Percentiles rank a stretch among this genome's conserved stretches.
phyloP scores from a whole-genome alignment of 2,797 vertebrate genomes.

The Argentina silus region DNA sequence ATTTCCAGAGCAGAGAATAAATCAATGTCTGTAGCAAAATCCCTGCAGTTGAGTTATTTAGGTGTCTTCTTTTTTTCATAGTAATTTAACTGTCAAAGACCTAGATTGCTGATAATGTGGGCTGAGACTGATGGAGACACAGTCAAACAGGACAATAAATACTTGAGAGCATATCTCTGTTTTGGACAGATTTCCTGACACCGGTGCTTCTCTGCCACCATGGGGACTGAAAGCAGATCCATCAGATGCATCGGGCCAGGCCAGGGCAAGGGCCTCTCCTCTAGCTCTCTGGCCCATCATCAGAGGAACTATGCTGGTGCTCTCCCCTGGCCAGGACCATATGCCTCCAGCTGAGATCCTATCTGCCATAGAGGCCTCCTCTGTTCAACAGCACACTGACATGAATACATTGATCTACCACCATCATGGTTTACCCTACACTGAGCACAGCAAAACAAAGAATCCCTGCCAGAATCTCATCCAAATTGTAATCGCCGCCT shows the following conservation, averaged over 20 bases:
- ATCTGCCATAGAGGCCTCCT: constrained; percentile 17
- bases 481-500: background rate
- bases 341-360: constrained; percentile 36
- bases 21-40: too few species aligned
- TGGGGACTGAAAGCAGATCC: constrained; percentile 21
- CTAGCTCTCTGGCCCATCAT: constrained; percentile 39
- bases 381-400: constrained; percentile 14
- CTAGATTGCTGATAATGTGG: background rate
- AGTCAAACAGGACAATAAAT: too few species aligned
- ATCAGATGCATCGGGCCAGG: background rate
- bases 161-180: too few species aligned
- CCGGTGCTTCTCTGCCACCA: too few species aligned
- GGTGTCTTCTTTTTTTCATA: background rate
- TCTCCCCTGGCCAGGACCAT: constrained; percentile 11
- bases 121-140: too few species aligned
- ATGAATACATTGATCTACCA: background rate
- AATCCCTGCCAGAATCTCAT: background rate
- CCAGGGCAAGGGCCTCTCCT: background rate
- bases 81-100: background rate
- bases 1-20: too few species aligned
- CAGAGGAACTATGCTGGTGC: constrained; percentile 41
- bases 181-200: too few species aligned
- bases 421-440: constrained; percentile 13
- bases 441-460: constrained; percentile 3
- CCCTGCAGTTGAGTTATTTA: too few species aligned